These are phyloP conservation scores for Cherax quadricarinatus DNA, from an alignment of 1,140 invertebrate genomes.

Conservation along the genomic window DNA sequence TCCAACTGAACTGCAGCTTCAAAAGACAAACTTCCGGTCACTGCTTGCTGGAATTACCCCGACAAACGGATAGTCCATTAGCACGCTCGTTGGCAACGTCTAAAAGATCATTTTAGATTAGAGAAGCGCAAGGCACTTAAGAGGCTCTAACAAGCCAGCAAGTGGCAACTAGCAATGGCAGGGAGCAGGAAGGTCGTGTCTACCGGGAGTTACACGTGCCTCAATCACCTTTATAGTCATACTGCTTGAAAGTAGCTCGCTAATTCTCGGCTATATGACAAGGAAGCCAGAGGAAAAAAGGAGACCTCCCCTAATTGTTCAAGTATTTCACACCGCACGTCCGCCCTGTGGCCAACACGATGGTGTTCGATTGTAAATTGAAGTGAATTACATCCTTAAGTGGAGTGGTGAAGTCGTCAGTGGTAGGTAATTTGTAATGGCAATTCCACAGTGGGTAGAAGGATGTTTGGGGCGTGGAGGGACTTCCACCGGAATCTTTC, in stretches of 20 bases:
- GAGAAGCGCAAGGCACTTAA: background rate
- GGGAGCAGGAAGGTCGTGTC: conserved; percentile 8
- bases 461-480: background rate
- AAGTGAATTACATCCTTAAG: background rate
- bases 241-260: conserved; percentile 7
- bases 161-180: conserved; percentile 8
- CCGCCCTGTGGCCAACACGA: background rate
- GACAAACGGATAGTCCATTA: conserved; percentile 16
- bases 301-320: background rate
- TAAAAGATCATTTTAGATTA: conserved; percentile 39
- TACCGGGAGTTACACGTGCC: background rate
- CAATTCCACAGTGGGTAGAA: background rate
- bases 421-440: background rate
- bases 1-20: background rate
- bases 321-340: background rate
- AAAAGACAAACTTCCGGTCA: conserved; percentile 10
- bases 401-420: background rate
- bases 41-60: background rate
- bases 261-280: background rate
- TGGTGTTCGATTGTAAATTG: background rate
- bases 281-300: background rate
- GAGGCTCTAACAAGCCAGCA: background rate
- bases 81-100: conserved; percentile 5
- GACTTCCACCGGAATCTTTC: too few relatives aligned
- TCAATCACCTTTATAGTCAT: conserved; percentile 18